phyloP scores from a whole-genome alignment of 2,797 vertebrate species.

The Chromis chromis region DNA sequence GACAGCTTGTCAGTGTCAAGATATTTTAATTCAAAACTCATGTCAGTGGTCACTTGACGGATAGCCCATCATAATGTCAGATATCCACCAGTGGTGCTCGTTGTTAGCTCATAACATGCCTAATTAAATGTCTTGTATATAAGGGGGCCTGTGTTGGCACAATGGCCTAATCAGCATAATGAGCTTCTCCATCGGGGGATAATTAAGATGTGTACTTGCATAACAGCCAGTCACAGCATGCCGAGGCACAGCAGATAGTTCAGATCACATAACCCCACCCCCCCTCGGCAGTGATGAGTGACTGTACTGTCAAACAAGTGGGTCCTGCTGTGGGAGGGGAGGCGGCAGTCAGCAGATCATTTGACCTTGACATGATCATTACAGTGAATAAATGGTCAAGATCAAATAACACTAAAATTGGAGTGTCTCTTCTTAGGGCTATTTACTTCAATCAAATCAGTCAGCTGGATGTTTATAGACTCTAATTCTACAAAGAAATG shows the following conservation, averaged over 20 bases:
- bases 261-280: conserved; percentile 46
- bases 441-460: conserved; percentile 41
- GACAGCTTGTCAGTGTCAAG: conserved; percentile 49
- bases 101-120: conserved; percentile 72
- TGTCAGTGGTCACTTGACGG: conserved; percentile 57
- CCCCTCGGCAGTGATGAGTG: conserved; percentile 38
- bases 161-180: conserved; percentile 81
- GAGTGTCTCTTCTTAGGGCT: conserved; percentile 19
- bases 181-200: conserved; percentile 77
- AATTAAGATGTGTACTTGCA: conserved; percentile 78
- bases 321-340: conserved; percentile 27
- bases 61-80: conserved; percentile 60
- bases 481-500: conserved; percentile 20
- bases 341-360: conserved; percentile 12
- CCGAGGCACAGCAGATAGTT: conserved; percentile 57
- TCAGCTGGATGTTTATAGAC: conserved; percentile 31
- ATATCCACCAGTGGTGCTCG: conserved; percentile 58
- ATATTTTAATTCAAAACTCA: conserved; percentile 51
- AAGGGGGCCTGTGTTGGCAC: conserved; percentile 69
- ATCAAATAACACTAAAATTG: conserved; percentile 24
- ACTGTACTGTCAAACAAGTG: conserved; percentile 47
- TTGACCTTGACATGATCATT: conserved; percentile 68
- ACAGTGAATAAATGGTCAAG: conserved; percentile 11
- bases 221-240: conserved; percentile 69
- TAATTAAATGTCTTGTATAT: conserved; percentile 82